Conservation (phyloP, 2,797 vertebrate species). For the Etheostoma nigrum region DNA sequence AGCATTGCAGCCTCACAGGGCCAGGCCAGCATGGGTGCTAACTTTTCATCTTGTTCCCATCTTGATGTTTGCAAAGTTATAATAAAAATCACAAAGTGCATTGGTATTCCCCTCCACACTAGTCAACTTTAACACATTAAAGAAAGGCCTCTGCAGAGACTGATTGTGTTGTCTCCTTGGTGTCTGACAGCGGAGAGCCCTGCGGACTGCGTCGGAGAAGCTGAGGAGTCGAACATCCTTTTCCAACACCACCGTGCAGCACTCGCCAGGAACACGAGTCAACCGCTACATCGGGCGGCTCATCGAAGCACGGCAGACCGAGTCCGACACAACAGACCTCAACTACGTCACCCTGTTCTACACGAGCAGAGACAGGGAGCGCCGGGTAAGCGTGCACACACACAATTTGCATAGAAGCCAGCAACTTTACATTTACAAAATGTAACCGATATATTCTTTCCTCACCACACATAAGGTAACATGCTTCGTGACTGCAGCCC, state of each 20-base stretch:
- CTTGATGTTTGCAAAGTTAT: background rate
- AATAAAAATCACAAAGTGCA: background rate
- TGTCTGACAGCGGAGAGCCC: constrained; percentile 89
- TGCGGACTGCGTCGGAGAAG: constrained; percentile 96
- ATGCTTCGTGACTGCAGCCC: constrained; percentile 66
- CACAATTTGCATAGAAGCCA: constrained; percentile 13
- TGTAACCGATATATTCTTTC: constrained; percentile 47
- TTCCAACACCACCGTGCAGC: constrained; percentile 89
- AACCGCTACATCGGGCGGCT: constrained; percentile 96
- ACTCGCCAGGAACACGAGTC: constrained; percentile 92
- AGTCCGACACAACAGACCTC: constrained; percentile 93
- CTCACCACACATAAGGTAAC: constrained; percentile 49
- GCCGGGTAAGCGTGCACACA: constrained; percentile 86
- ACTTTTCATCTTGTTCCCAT: background rate
- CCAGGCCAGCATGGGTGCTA: background rate
- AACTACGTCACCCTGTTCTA: constrained; percentile 94
- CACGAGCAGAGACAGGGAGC: constrained; percentile 90
- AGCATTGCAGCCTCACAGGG: background rate
- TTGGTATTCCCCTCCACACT: constrained; percentile 4
- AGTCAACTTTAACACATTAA: background rate
- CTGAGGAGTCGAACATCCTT: constrained; percentile 94
- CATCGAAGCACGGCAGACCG: constrained; percentile 95
- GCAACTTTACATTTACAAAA: constrained; percentile 22
- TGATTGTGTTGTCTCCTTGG: constrained; percentile 40
- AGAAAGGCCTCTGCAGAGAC: constrained; percentile 22